Percentiles rank a stretch among this genome's conserved stretches.
Evolutionary conservation across 2,113 vertebrate species (phyloP).

Genomic region (Scolopax mira): DNA sequence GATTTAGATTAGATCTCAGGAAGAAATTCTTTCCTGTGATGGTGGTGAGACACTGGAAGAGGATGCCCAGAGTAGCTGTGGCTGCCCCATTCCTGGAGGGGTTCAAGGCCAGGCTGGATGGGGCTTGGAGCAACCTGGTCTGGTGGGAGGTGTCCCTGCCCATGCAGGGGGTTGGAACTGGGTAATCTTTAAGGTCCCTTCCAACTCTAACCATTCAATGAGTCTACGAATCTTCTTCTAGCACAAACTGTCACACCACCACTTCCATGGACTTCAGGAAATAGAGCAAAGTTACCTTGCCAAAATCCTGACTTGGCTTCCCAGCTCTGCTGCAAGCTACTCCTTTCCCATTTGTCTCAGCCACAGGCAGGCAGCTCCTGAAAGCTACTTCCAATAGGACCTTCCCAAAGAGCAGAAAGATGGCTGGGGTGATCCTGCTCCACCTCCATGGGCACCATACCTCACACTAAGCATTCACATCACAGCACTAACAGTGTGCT

Average conservation of each 20-base stretch:
- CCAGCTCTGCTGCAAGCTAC: neutral
- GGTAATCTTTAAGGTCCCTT: too few species aligned
- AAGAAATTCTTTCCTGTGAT: too few species aligned
- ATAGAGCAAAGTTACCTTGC: neutral
- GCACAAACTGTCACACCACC: neutral
- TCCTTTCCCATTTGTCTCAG: neutral
- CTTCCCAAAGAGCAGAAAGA: neutral
- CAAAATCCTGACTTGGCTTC: neutral
- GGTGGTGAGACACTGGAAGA: too few species aligned
- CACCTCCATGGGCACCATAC: fast-evolving
- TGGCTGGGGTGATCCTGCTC: neutral
- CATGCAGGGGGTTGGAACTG: too few species aligned
- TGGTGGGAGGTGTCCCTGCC: too few species aligned
- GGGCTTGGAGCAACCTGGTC: too few species aligned
- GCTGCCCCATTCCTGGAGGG: too few species aligned
- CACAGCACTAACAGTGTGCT: fast-evolving
- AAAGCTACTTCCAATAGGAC: neutral
- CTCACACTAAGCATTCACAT: neutral
- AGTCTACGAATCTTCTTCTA: neutral
- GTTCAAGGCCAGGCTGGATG: too few species aligned
- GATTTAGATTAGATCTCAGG: too few species aligned
- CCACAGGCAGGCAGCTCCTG: neutral
- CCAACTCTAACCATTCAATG: too few species aligned
- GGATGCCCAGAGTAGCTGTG: too few species aligned
- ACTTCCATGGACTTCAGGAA: neutral